These are phyloP conservation scores for Alouatta palliata DNA, from an alignment of 2,113 vertebrate genomes.

Conservation along the genomic window DNA sequence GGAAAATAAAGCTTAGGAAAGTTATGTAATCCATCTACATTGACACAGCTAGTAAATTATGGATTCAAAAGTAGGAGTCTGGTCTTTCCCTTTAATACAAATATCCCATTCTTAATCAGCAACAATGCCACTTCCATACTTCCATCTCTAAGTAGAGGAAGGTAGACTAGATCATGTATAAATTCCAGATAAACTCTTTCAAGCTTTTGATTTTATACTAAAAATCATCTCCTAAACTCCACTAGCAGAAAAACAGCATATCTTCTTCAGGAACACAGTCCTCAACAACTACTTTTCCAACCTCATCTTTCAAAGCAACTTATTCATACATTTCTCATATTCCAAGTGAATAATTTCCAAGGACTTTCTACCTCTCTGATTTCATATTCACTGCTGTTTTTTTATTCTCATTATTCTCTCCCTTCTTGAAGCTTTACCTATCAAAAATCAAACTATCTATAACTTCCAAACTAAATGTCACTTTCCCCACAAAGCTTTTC, in stretches of 20 bases:
- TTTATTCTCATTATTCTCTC: neutral
- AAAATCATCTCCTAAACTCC: neutral
- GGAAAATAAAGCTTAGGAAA: constrained; percentile 40
- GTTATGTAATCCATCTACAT: neutral
- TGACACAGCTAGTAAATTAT: neutral
- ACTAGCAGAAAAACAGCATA: neutral
- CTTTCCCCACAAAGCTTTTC: neutral
- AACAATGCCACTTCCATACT: neutral
- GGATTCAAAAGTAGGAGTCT: neutral
- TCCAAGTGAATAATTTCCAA: neutral
- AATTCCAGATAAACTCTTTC: neutral
- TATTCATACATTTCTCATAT: neutral
- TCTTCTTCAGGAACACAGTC: neutral
- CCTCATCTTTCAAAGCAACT: neutral
- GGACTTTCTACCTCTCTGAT: neutral
- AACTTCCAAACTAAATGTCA: neutral
- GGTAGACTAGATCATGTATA: neutral
- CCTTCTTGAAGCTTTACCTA: neutral
- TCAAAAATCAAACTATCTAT: neutral
- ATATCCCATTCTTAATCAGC: neutral
- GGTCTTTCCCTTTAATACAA: neutral
- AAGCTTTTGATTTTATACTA: constrained; percentile 5
- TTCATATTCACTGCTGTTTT: neutral
- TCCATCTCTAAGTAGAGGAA: neutral
- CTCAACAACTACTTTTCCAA: neutral